Evolutionary conservation across 2,797 vertebrate species (phyloP).

Genomic region (Phalanger gymnotis): DNA sequence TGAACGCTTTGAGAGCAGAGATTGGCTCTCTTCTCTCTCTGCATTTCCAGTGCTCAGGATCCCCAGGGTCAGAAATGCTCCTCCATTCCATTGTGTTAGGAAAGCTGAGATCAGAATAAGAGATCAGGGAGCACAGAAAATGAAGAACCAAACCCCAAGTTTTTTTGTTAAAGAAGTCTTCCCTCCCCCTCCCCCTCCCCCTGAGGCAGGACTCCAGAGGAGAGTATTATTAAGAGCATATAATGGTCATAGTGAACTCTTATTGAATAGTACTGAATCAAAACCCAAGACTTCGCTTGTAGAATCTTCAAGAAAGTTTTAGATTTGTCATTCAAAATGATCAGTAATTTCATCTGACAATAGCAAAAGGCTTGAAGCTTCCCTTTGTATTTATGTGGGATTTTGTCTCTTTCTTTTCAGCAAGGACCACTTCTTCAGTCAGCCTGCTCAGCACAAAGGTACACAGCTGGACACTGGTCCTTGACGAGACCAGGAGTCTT

Average conservation of each 20-base stretch:
- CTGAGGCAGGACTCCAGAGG: neutral
- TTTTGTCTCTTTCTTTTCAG: constrained; percentile 80
- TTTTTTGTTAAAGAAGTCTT: neutral
- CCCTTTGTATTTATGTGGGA: neutral
- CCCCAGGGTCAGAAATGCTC: neutral
- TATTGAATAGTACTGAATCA: neutral
- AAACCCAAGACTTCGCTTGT: neutral
- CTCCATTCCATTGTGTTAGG: neutral
- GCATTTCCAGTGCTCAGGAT: neutral
- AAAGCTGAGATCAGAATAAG: neutral
- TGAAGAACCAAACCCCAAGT: neutral
- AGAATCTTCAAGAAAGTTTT: neutral
- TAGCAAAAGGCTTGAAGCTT: constrained; percentile 11
- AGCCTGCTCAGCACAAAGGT: constrained; percentile 83
- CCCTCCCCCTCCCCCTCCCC: no score
- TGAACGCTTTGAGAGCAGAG: neutral
- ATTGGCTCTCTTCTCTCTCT: neutral
- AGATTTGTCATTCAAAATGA: neutral
- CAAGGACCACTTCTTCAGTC: constrained; percentile 88
- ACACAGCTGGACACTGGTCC: constrained; percentile 92
- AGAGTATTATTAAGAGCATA: neutral
- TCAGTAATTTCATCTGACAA: constrained; percentile 13
- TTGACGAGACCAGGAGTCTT: constrained; percentile 91
- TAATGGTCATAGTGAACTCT: neutral
- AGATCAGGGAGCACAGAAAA: constrained; percentile 12